Conservation (phyloP, 2,113 vertebrate genomes). For the Astatoreochromis straeleni region DNA sequence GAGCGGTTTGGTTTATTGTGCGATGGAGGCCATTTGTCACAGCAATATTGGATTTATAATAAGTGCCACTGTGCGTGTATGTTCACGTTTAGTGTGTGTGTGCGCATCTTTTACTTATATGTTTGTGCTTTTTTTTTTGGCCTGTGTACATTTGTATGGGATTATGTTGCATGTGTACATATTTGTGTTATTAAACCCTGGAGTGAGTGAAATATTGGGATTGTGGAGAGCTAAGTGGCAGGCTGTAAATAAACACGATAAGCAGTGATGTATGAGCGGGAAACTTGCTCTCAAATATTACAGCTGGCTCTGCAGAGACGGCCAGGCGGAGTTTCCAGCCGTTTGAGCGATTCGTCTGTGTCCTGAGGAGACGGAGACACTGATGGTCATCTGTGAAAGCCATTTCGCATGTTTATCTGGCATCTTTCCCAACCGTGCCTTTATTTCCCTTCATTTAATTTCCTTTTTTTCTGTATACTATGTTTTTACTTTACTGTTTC, state of each 20-base stretch:
- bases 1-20: slow-evolving; percentile 33
- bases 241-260: slow-evolving; percentile 40
- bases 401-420: neutral
- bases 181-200: slow-evolving; percentile 42
- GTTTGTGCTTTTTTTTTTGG: neutral
- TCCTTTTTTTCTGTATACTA: neutral
- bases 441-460: neutral
- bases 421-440: neutral
- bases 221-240: neutral
- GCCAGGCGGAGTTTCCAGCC: neutral
- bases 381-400: slow-evolving; percentile 21
- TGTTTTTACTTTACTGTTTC: neutral
- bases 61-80: slow-evolving; percentile 7
- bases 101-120: neutral
- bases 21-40: slow-evolving; percentile 49
- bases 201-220: slow-evolving; percentile 15
- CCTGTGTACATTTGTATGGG: neutral
- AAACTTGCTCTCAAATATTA: slow-evolving; percentile 17
- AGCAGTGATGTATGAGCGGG: slow-evolving; percentile 34
- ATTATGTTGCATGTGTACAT: neutral
- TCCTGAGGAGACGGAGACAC: neutral
- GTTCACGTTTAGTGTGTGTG: neutral
- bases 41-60: slow-evolving; percentile 47
- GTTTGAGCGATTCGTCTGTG: slow-evolving; percentile 9
- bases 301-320: neutral